Evolutionary conservation across 2,888 invertebrate genomes (phyloP), one percentile per base, ranked within the genome.

Genomic region (Plutella xylostella): DNA sequence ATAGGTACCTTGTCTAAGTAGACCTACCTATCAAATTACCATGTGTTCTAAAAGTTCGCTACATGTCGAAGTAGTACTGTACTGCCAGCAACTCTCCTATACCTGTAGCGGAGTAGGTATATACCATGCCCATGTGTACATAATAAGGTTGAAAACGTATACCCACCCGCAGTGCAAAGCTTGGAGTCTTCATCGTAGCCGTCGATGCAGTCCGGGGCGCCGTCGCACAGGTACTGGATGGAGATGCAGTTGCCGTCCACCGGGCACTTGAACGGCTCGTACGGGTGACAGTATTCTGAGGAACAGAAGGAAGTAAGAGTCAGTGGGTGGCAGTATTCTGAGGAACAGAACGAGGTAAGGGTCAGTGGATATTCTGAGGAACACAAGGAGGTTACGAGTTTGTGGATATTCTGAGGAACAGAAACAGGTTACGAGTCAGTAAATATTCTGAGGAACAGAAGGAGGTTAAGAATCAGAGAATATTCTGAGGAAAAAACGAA

Each of bases 241-340:
- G 96, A 96, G 80, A 97, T 97, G 84, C 97, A 97, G 72, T 92
- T 91, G 25, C 93, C 93, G 65, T 94, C 94, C 50, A 94, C 95
- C 0, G 97, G 97, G 70, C 97, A 97, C 72, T 95, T 95, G 86
- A 97, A 97, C 30, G 97, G 97, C 77, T 96, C 96, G 80, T 97
- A 97, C 1, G 97, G 95, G 69, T 95, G 96, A 65, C 97, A 97
- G 58, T 83, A 83, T 48, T 83, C 83, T 83, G 71, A n/a, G 28
- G 19, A 33, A 37, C 20, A 37, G 20, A 11, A 15, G 28, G 31
- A 42, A 30, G 11, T 28, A 9, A 2, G n/a, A 28, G n/a, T 14
- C 40, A 14, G 18, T 19, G 4, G 20, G 69, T 95, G 96, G 65
- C 97, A 97, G 58, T 83, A 83, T 48, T 83, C 83, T 83, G 71